Base-by-base conservation (phyloP, 1,140 invertebrate species). In the Drosophila nikananu region DNA sequence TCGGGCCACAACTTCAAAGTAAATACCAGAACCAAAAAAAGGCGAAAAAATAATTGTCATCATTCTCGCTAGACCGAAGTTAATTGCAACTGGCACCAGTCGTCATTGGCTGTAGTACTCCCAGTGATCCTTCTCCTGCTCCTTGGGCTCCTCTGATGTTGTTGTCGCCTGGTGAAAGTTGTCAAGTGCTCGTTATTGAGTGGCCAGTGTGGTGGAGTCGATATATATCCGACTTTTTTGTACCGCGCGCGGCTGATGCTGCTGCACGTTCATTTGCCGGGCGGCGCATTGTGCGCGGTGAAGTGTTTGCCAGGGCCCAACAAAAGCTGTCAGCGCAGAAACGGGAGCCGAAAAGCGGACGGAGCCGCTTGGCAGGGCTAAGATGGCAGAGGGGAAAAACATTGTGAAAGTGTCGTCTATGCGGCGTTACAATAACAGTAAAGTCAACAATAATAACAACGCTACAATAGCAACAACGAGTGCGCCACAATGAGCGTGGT, bases 381-480 rank as follows among this genome's bases (percentile, higher is more conserved):
- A 52, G 70, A 73, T 73, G 67, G 59, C 32, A 35, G 32, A 35
- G 32, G 55, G 49, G 49, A 42, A 35, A 65, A 67, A 79, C 80
- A 76, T 80, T 87, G 83, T 83, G 81, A 87, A 83, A 84, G 81
- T 89, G 81, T 68, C 83, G 84, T 80, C 83, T 83, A 77, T 81
- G 77, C 67, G 60, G 71, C 83, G 76, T 87, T 87, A 87, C 83
- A 86, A 89, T 86, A 86, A 86, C 80, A 89, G 86, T 86, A 80
- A 83, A 83, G 81, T 77, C 77, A 86, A 83, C 83, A 86, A 89
- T 80, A 86, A 86, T 86, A 89, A 77, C 81, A 84, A 77, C 62
- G 75, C 62, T 35, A 77, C 52, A 77, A 77, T 37, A 64, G 48
- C 72, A 77, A 67, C 63, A 80, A 62, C 65, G 77, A 55, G 55